These are phyloP conservation scores for Aphidius gifuensis DNA, from an alignment of 1,140 invertebrate species.

Conservation along the genomic window DNA sequence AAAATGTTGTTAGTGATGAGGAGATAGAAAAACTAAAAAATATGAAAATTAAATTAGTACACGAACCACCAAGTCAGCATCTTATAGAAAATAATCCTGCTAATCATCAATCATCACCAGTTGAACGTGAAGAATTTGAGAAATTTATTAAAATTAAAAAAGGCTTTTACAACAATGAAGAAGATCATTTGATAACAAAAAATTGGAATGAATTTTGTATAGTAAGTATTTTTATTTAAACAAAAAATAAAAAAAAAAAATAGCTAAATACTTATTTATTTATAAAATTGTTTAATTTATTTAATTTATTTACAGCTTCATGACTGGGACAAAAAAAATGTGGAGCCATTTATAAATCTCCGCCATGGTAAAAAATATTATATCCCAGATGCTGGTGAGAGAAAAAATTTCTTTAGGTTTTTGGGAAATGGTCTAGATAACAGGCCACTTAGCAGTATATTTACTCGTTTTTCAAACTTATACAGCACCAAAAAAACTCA, in stretches of 20 bases:
- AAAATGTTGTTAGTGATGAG: neutral
- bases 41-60: constrained; percentile 27
- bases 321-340: constrained; percentile 29
- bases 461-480: constrained; percentile 38
- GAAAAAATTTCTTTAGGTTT: constrained; percentile 41
- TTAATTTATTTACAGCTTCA: constrained; percentile 24
- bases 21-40: constrained; percentile 20
- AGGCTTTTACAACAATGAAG: constrained; percentile 29
- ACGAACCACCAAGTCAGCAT: constrained; percentile 36
- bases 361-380: constrained; percentile 19
- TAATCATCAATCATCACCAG: constrained; percentile 21
- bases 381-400: constrained; percentile 26
- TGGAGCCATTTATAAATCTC: constrained; percentile 34
- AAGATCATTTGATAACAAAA: constrained; percentile 33
- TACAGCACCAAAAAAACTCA: constrained; percentile 24
- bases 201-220: constrained; percentile 46
- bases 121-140: constrained; percentile 31
- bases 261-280: neutral
- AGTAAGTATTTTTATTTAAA: constrained; percentile 23
- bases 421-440: constrained; percentile 38
- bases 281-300: constrained; percentile 3
- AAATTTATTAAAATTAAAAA: constrained; percentile 25
- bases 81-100: constrained; percentile 35
- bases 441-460: constrained; percentile 42
- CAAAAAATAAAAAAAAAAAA: neutral